Base-by-base conservation (phyloP, 1,140 invertebrate genomes). In the Apocrypta bakeri region DNA sequence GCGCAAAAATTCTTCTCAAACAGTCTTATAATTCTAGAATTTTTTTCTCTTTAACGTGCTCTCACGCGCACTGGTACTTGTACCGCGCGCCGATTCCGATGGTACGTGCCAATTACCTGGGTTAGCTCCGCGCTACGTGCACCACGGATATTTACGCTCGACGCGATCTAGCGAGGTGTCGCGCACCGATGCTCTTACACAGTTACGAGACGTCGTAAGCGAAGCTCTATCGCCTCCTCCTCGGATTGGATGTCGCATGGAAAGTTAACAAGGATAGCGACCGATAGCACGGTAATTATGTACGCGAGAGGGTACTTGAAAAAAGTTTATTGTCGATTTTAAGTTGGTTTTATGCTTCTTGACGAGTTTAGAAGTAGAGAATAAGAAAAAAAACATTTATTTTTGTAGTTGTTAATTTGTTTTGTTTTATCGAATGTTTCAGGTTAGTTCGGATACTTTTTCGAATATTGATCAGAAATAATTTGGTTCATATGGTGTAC, bases 191-290 rank as follows among this genome's bases (percentile, higher is more conserved):
- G 42, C 72, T 12, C 14, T 61, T 4, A 2, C 14, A 4, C 21
- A 76, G 74, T 64, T 76, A 76, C 48, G 61, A 76, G 74, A 21
- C 29, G 56, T 76, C 74, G 74, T 76, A n/a, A 37, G 31, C 29
- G 31, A 63, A 27, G 61, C 56, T 63, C 17, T 48, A 75, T 29
- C 73, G 21, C 21, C n/a, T 74, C 4, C 21, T 76, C 27, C 29
- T n/a, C 8, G 21, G 27, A 27, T 61, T 14, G 56, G 56, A 48
- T 63, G 56, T 31, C 31, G 27, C 21, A 63, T 21, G 14, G 27
- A 61, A 63, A 75, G 48, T 63, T 75, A 63, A 75, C 73, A 33
- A 61, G n/a, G 31, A 29, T 24, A 11, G 2, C 25, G 68, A 8
- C 12, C 9, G 42, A 42, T 24, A 42, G n/a, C 9, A 24, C n/a